Evolutionary conservation across 2,113 vertebrate genomes (phyloP).

Genomic region (Xiphias gladius): DNA sequence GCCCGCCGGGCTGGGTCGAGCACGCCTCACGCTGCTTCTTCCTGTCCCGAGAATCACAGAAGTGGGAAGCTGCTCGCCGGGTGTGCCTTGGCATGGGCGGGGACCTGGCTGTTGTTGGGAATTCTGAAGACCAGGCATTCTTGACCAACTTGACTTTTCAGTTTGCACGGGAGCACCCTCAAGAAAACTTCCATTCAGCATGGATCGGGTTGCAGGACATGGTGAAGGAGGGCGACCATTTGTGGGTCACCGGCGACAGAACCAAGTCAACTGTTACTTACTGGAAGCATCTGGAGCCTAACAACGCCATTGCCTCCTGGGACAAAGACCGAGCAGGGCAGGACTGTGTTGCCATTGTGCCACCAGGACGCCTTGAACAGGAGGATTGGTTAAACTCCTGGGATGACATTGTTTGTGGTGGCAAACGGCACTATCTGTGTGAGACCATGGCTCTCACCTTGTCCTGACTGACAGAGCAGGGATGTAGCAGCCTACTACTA

Average conservation of each 20-base stretch:
- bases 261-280: fast-evolving
- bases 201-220: conserved; percentile 43
- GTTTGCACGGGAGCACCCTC: not conserved
- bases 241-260: not conserved
- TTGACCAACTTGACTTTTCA: conserved; percentile 18
- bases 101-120: conserved; percentile 24
- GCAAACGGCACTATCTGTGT: conserved; percentile 13
- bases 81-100: fast-evolving
- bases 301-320: conserved; percentile 34
- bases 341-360: conserved; percentile 27
- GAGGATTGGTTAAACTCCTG: conserved; percentile 22
- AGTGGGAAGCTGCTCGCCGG: conserved; percentile 4
- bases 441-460: not conserved
- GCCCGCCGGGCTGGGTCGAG: conserved; percentile 13
- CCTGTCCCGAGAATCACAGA: not conserved
- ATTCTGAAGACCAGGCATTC: conserved; percentile 24
- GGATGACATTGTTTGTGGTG: conserved; percentile 22
- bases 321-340: conserved; percentile 3
- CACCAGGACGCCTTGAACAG: not conserved
- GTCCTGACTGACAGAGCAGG: not conserved
- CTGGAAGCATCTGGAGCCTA: not conserved
- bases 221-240: conserved; percentile 1
- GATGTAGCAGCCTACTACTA: not conserved
- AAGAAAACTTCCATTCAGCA: not conserved
- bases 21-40: conserved; percentile 23